phyloP scores from a whole-genome alignment of 2,113 vertebrate genomes.

The Willisornis vidua region DNA sequence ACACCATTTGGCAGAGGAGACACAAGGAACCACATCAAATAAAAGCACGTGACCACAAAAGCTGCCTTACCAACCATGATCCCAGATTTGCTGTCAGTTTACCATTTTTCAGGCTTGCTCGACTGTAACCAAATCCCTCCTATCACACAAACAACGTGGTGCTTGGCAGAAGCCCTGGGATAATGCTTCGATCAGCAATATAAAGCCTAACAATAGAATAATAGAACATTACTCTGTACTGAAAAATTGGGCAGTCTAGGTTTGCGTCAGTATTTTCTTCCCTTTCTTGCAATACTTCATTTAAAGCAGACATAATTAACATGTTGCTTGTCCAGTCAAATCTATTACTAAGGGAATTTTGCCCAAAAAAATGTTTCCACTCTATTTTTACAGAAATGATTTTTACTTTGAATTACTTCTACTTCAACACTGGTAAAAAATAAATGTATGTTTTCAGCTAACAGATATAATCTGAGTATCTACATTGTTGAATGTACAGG shows the following conservation, averaged over 20 bases:
- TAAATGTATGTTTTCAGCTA: neutral
- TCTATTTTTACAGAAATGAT: neutral
- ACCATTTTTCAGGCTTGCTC: constrained; percentile 70
- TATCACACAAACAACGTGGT: constrained; percentile 62
- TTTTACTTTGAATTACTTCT: neutral
- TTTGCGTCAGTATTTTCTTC: neutral
- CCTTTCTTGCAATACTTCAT: neutral
- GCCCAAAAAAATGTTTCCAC: neutral
- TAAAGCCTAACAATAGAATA: constrained; percentile 53
- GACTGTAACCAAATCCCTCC: constrained; percentile 68
- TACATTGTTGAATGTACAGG: neutral
- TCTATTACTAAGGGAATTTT: neutral
- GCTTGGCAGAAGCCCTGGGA: constrained; percentile 66
- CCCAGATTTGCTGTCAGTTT: constrained; percentile 63
- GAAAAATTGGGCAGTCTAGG: constrained; percentile 18
- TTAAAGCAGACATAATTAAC: neutral
- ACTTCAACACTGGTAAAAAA: neutral
- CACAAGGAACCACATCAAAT: constrained; percentile 78
- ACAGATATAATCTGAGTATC: neutral
- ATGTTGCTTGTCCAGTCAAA: neutral
- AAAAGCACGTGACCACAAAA: constrained; percentile 76
- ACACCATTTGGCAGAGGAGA: constrained; percentile 72
- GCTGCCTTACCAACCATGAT: constrained; percentile 66
- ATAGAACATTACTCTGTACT: constrained; percentile 32
- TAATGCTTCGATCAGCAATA: constrained; percentile 70